Base-by-base conservation (phyloP, 2,888 invertebrate species). In the Heliconius hortense region DNA sequence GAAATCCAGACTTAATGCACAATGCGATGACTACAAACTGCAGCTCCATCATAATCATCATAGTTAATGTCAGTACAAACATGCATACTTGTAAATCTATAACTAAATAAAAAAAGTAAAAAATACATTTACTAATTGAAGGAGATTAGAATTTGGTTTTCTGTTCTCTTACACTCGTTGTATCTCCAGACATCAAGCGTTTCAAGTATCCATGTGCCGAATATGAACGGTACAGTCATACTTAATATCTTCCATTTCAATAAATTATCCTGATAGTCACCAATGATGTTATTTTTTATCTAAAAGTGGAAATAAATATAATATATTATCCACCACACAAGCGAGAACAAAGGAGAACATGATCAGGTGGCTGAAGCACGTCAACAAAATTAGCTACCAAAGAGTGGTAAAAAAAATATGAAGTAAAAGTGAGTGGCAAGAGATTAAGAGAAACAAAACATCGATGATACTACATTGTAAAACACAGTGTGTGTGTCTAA, bases 1-100 rank as follows among this genome's bases (percentile, higher is more conserved):
- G 43, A 18, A 67, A 67, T 18, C 67, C 67, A 21, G 67, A 67
- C 11, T 21, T 67, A 10, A 67, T 48, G 28, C 3, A 48, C 28
- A 67, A 26, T 1, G 67, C 67, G 10, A 67, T 67, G 48, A 48
- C 67, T 24, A 48, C 48, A 67, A 67, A 67, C 21, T 48, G 48
- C 10, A 67, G 0, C 48, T 48, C 67, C 24, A 67, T 67, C 18
- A 67, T 10, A 67, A 48, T 24, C 1, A 48, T 3, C 1, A 67
- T 26, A 26, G 18, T 8, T 15, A 26, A 48, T 10, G 18, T 10
- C 2, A 67, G 43, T 15, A 21, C 18, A 18, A 0, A 0, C 11
- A 8, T 3, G 4, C 21, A 1, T 18, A 18, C 15, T 18, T 67
- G 18, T 26, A 26, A 2, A 26, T 26, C 39, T 43, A n/a, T 3